These are phyloP conservation scores for Epizoanthus ramosus DNA, from an alignment of 92 coral and sea anemone species.

Conservation along the genomic window DNA sequence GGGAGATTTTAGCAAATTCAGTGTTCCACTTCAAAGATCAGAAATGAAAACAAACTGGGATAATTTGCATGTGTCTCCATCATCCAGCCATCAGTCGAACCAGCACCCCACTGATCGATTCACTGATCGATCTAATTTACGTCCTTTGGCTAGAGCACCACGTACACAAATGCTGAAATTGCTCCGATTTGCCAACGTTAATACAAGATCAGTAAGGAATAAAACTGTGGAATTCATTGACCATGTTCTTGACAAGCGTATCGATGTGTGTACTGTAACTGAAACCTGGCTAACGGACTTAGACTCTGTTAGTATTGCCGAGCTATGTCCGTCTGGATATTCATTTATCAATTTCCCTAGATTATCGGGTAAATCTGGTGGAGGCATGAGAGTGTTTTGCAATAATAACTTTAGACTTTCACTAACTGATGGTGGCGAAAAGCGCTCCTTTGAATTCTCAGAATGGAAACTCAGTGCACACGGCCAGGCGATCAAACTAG, in stretches of 20 bases:
- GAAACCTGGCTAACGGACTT: constrained; percentile 1
- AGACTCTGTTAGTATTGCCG: constrained; percentile 7
- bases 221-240: no score
- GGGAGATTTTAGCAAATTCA: no score
- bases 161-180: no score
- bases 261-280: neutral
- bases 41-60: no score
- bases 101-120: no score
- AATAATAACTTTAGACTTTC: neutral
- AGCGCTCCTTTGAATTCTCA: constrained; percentile 31
- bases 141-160: no score
- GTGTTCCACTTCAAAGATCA: no score
- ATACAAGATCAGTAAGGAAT: no score
- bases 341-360: constrained; percentile 20
- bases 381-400: constrained; percentile 20
- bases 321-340: neutral
- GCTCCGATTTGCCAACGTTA: no score
- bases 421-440: constrained; percentile 15
- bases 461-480: neutral
- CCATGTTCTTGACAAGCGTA: neutral
- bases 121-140: no score
- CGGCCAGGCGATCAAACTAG: neutral
- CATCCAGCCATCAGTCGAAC: no score
- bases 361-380: constrained; percentile 25
- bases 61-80: no score